Evolutionary conservation across 2,113 vertebrate genomes (phyloP).

Genomic region (Dipodomys stephensi): DNA sequence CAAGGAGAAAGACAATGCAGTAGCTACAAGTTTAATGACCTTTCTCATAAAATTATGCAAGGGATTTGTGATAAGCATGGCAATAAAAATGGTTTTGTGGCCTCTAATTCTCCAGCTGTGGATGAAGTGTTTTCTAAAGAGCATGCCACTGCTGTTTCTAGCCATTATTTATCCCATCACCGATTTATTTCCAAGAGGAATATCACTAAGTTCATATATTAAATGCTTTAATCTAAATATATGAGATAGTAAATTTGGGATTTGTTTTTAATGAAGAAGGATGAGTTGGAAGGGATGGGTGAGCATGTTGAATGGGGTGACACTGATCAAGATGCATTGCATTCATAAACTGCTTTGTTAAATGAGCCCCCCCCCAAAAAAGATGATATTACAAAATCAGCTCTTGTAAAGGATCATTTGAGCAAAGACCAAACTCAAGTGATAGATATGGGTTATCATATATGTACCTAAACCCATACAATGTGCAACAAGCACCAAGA

Average conservation of each 20-base stretch:
- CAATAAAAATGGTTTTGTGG: constrained; percentile 71
- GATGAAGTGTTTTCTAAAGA: constrained; percentile 58
- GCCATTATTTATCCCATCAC: constrained; percentile 34
- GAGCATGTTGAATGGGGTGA: too few relatives aligned
- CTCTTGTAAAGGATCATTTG: background rate
- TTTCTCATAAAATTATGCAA: constrained; percentile 76
- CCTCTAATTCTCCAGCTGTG: constrained; percentile 56
- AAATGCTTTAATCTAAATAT: background rate
- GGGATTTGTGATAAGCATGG: constrained; percentile 66
- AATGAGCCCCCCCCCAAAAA: too few relatives aligned
- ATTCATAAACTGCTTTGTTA: background rate
- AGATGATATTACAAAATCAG: background rate
- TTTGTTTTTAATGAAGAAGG: background rate
- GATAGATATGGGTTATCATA: background rate
- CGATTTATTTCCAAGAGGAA: constrained; percentile 54
- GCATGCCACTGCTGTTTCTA: background rate
- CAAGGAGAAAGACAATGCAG: constrained; percentile 73
- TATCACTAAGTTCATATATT: constrained; percentile 16
- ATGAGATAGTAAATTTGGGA: background rate
- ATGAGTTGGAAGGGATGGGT: background rate
- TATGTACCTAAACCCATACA: background rate
- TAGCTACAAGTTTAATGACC: constrained; percentile 76
- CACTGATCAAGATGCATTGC: too few relatives aligned
- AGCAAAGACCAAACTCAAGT: constrained; percentile 11
- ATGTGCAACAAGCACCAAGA: background rate